Evolutionary conservation across 2,113 vertebrate species (phyloP).

Genomic region (Percina caprodes): DNA sequence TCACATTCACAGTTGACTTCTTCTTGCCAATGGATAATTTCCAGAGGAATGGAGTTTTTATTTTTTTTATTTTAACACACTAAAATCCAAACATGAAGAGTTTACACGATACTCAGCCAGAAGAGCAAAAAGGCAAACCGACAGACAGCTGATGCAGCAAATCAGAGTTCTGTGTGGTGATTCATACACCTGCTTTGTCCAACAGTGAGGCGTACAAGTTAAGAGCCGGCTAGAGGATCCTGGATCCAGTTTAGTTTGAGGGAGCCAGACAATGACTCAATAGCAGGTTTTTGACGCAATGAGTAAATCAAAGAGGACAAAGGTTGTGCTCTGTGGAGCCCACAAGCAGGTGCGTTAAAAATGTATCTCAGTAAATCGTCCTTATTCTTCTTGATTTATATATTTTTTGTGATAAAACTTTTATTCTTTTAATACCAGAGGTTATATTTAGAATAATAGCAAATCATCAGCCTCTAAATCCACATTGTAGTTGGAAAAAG

Average conservation of each 20-base stretch:
- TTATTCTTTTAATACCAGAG: too few relatives aligned
- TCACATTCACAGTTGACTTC: constrained; percentile 66
- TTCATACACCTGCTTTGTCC: constrained; percentile 60
- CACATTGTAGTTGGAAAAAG: too few relatives aligned
- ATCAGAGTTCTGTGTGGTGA: constrained; percentile 43
- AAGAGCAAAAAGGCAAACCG: constrained; percentile 48
- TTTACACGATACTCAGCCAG: constrained; percentile 47
- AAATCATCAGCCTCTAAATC: too few relatives aligned
- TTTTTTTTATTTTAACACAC: constrained; percentile 40
- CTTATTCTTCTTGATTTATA: constrained; percentile 15
- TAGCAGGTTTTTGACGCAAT: constrained; percentile 40
- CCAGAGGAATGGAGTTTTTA: constrained; percentile 50
- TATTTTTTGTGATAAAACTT: too few relatives aligned
- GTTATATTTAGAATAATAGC: too few relatives aligned
- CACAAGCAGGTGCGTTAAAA: constrained; percentile 50
- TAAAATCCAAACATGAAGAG: constrained; percentile 58
- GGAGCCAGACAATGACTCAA: constrained; percentile 64
- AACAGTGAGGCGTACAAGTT: constrained; percentile 44
- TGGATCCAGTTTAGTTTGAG: constrained; percentile 35
- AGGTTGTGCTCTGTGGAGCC: constrained; percentile 25
- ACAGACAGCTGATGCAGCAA: constrained; percentile 57
- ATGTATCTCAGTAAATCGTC: constrained; percentile 9
- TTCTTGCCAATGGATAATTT: constrained; percentile 53
- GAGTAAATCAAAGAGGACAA: constrained; percentile 58
- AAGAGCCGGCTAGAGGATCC: constrained; percentile 42